Evolutionary conservation across 1,140 invertebrate species (phyloP).

Genomic region (Drosophila funebris): DNA sequence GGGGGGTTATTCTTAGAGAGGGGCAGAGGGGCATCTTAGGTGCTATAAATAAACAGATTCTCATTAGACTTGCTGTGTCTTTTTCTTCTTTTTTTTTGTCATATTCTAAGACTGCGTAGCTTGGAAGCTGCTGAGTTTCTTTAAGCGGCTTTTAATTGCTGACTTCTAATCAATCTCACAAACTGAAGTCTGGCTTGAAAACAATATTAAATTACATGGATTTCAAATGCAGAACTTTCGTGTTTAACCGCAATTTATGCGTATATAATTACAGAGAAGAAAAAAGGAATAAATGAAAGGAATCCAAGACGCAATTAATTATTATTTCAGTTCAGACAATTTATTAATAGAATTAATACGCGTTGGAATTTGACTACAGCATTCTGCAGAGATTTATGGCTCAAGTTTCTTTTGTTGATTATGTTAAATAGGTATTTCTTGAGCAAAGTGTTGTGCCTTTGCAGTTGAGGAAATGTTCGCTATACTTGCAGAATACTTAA

Average conservation of each 20-base stretch:
- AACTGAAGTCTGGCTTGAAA: conserved; percentile 15
- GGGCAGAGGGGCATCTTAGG: not conserved
- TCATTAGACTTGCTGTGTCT: conserved; percentile 37
- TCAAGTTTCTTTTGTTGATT: not conserved
- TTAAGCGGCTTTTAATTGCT: conserved; percentile 76
- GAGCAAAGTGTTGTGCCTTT: no score
- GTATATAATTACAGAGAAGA: conserved; percentile 40
- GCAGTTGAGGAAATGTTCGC: no score
- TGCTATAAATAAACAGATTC: conserved; percentile 49
- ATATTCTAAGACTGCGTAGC: conserved; percentile 46
- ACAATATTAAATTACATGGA: conserved; percentile 37
- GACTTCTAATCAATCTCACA: conserved; percentile 65
- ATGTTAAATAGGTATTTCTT: no score
- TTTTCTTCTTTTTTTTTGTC: not conserved
- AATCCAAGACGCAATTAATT: conserved; percentile 2
- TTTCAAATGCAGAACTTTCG: conserved; percentile 5
- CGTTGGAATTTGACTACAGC: not conserved
- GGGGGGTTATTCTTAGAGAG: not conserved
- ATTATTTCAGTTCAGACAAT: not conserved
- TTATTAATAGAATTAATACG: conserved; percentile 4
- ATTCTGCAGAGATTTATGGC: not conserved
- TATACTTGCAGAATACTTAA: no score
- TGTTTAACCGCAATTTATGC: conserved; percentile 6
- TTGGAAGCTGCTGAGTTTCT: conserved; percentile 56
- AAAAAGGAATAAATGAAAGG: not conserved